Base-by-base conservation (phyloP, 2,888 invertebrate genomes). In the Salticus scenicus region DNA sequence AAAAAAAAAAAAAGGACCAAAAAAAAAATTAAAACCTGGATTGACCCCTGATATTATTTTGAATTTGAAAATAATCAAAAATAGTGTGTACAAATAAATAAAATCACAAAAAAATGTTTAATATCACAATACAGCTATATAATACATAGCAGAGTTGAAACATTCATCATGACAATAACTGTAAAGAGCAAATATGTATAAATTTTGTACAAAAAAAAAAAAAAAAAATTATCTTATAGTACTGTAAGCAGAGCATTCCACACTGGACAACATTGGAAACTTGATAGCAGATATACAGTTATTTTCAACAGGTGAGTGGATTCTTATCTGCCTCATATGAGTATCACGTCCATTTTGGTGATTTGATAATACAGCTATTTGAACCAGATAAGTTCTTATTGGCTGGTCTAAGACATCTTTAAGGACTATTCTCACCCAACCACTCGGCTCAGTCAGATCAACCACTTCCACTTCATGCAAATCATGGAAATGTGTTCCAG, bases 331-430 rank as follows among this genome's bases (percentile, higher is more conserved):
- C 76, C 99, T 93, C 94, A 99, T 96, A 90, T 99, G 99, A 0
- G 99, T 99, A 90, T 99, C 99, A 87, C 99, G 92, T 2, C 99
- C 99, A 92, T 99, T 99, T 91, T 99, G 99, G 92, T 99, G 99
- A 92, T 99, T 99, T 89, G 97, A 97, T 67, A 98, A 94, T 0
- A 98, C 97, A 24, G 98, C 98, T 89, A 98, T 96, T 92, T 98
- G 98, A 76, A 98, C 94, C 96, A 98, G 98, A 90, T 97, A 99
- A 20, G 98, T 97, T 89, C 98, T 93, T 70, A 98, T 95, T 1
- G 97, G 96, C 89, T 95, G 94, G 51, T 96, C 96, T 89, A 95
- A 90, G 71, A 95, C 94, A 91, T 97, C 97, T 92, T 96, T 96
- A 47, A 98, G 94, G 42, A 97, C 96, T 89, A 98, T 95, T 90